A percentile compares a stretch with the other conserved stretches of the same genome.
Evolutionary conservation across 1,140 invertebrate species (phyloP).

Genomic region (Musca vetustissima): DNA sequence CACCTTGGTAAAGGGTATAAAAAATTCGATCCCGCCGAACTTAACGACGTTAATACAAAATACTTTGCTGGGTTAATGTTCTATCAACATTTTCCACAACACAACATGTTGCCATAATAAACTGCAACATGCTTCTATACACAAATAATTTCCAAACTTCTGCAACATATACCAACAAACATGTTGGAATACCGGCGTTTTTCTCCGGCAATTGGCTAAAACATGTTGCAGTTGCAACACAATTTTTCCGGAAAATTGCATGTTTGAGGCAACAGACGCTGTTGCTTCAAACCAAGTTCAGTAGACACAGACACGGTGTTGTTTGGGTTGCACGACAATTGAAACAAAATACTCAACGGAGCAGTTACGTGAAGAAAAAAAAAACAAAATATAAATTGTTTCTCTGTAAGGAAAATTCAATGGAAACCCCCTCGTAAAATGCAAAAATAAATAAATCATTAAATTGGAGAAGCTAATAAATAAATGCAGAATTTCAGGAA

Average conservation of each 20-base stretch:
- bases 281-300: slow-evolving; percentile 10
- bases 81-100: neutral
- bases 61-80: neutral
- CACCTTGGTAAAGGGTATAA: too few relatives aligned
- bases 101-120: neutral
- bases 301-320: neutral
- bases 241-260: slow-evolving; percentile 12
- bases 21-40: too few relatives aligned
- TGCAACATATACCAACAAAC: neutral
- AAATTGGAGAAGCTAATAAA: too few relatives aligned
- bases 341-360: neutral
- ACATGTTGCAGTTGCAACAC: neutral
- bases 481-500: neutral
- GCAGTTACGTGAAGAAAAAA: neutral
- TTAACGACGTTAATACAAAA: neutral
- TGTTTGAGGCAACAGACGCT: neutral
- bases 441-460: too few relatives aligned
- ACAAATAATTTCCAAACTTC: neutral
- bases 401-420: neutral
- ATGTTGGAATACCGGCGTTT: slow-evolving; percentile 4
- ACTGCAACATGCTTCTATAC: neutral
- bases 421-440: neutral
- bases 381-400: neutral
- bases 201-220: too few relatives aligned
- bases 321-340: neutral